Conservation (phyloP, 2,113 vertebrate genomes). For the Mellivora capensis region DNA sequence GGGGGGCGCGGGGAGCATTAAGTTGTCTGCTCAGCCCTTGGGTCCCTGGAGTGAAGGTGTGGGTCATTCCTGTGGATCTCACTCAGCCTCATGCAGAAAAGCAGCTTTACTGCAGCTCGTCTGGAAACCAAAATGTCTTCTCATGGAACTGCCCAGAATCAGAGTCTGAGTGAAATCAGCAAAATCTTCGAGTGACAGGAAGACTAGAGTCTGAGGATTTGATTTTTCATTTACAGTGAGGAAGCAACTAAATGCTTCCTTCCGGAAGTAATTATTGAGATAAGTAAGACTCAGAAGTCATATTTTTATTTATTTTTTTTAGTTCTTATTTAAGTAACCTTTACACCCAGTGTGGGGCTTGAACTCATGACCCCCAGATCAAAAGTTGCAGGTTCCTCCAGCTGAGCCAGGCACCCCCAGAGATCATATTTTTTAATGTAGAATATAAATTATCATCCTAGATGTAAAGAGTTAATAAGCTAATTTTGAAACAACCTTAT, state of each 20-base stretch:
- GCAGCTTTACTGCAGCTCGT: background rate
- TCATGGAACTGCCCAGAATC: background rate
- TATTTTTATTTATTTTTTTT: background rate
- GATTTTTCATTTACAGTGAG: background rate
- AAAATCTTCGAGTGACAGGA: background rate
- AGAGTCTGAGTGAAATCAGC: background rate
- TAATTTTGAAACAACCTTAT: background rate
- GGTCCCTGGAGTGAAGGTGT: background rate
- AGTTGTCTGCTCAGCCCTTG: background rate
- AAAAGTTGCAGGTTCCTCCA: background rate
- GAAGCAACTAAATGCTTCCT: background rate
- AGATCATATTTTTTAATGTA: background rate
- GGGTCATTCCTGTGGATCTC: background rate
- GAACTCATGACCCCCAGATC: background rate
- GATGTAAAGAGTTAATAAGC: background rate
- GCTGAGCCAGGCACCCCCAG: background rate
- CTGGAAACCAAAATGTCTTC: background rate
- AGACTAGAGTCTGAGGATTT: background rate
- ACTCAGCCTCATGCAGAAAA: background rate
- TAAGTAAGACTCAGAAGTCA: background rate
- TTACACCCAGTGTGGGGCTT: background rate
- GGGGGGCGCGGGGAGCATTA: background rate
- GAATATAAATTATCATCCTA: background rate
- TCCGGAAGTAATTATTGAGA: background rate
- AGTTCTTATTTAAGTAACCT: background rate